These are phyloP conservation scores for Gallinago paraguaiae DNA, from an alignment of 2,113 vertebrate species.

Conservation along the genomic window DNA sequence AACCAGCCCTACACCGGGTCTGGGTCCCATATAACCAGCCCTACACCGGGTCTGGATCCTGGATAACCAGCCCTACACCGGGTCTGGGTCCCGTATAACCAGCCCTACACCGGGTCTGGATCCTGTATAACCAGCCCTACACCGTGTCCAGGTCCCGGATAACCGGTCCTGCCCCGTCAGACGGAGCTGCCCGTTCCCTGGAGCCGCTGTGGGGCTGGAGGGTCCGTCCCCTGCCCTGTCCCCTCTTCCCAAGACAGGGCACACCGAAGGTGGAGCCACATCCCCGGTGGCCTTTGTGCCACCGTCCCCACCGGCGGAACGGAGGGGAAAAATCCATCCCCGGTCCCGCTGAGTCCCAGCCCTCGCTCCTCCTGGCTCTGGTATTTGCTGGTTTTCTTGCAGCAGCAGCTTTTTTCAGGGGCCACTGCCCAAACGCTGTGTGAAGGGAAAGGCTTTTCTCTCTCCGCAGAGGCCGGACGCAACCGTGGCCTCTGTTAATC, in stretches of 20 bases:
- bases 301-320: neutral
- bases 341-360: rapidly evolving
- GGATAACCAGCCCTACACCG: neutral
- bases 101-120: neutral
- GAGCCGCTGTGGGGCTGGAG: rapidly evolving
- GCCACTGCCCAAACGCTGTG: rapidly evolving
- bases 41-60: no score
- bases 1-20: neutral
- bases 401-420: neutral
- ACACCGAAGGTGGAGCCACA: rapidly evolving
- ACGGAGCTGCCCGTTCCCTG: neutral
- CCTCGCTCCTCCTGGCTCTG: neutral
- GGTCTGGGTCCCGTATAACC: no score
- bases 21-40: no score
- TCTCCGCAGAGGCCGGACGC: rapidly evolving
- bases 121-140: no score
- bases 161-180: neutral
- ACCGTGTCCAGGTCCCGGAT: no score
- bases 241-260: rapidly evolving
- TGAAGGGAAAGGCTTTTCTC: neutral
- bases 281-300: rapidly evolving
- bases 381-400: rapidly evolving
- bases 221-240: rapidly evolving
- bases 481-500: neutral
- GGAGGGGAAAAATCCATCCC: rapidly evolving